phyloP scores from a whole-genome alignment of 2,113 vertebrate genomes.

The Rhagologus leucostigma region DNA sequence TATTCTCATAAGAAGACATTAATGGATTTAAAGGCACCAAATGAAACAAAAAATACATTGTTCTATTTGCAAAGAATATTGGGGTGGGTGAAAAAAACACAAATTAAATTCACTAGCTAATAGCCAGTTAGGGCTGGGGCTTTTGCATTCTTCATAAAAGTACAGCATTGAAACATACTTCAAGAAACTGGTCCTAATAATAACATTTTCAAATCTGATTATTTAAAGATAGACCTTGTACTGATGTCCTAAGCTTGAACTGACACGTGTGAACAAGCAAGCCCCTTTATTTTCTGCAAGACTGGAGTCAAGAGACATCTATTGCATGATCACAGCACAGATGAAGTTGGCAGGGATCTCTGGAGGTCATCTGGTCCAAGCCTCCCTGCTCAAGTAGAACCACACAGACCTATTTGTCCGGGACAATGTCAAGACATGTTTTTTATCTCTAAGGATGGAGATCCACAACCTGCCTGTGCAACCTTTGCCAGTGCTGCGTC shows the following conservation, averaged over 20 bases:
- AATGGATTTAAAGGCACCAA: neutral
- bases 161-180: neutral
- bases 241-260: neutral
- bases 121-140: neutral
- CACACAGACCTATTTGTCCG: neutral
- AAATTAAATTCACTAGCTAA: neutral
- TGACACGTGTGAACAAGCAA: neutral
- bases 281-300: neutral
- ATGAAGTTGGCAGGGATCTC: neutral
- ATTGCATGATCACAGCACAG: neutral
- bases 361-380: neutral
- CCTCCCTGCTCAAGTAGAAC: rapidly evolving
- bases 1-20: neutral
- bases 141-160: neutral
- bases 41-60: neutral
- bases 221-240: neutral
- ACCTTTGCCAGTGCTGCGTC: neutral
- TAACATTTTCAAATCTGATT: neutral
- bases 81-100: neutral
- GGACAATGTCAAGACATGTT: neutral
- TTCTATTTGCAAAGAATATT: neutral
- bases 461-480: neutral
- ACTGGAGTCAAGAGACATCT: neutral
- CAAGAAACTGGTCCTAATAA: neutral
- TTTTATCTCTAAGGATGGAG: neutral